A percentile compares a stretch with the other conserved stretches of the same genome.
phyloP scores from a whole-genome alignment of 2,888 invertebrate genomes.

The Campoplex nolae region DNA sequence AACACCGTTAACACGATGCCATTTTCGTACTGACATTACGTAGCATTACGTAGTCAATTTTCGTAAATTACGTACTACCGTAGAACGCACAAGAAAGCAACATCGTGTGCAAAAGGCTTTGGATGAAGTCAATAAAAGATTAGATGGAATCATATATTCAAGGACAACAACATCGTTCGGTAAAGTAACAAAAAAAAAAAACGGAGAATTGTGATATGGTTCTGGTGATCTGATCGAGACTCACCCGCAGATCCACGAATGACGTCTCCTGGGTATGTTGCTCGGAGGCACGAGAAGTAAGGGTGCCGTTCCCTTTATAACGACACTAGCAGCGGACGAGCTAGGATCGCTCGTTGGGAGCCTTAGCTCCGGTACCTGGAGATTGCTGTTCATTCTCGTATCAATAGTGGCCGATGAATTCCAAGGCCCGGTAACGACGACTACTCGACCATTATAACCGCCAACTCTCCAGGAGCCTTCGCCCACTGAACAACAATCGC shows the following conservation, averaged over 20 bases:
- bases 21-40: too few species aligned
- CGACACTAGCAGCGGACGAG: constrained; percentile 68
- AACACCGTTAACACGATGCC: background rate
- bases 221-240: constrained; percentile 77
- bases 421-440: constrained; percentile 69
- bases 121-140: background rate
- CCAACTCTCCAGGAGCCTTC: constrained; percentile 68
- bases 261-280: constrained; percentile 88
- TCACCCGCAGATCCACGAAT: constrained; percentile 93
- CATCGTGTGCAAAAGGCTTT: background rate
- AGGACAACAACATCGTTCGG: background rate
- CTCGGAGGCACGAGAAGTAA: constrained; percentile 85
- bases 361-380: constrained; percentile 90
- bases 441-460: constrained; percentile 67
- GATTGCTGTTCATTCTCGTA: constrained; percentile 84
- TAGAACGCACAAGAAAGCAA: too few species aligned
- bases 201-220: constrained; percentile 2
- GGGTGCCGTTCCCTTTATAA: constrained; percentile 75
- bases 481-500: constrained; percentile 70
- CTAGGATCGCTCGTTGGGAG: constrained; percentile 85
- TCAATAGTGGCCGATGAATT: constrained; percentile 79
- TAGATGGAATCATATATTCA: background rate
- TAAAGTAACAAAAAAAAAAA: background rate
- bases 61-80: too few species aligned
- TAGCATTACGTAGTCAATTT: too few species aligned